These are phyloP conservation scores for Drosophila flavopinicola DNA, from an alignment of 2,888 invertebrate genomes.

Conservation along the genomic window DNA sequence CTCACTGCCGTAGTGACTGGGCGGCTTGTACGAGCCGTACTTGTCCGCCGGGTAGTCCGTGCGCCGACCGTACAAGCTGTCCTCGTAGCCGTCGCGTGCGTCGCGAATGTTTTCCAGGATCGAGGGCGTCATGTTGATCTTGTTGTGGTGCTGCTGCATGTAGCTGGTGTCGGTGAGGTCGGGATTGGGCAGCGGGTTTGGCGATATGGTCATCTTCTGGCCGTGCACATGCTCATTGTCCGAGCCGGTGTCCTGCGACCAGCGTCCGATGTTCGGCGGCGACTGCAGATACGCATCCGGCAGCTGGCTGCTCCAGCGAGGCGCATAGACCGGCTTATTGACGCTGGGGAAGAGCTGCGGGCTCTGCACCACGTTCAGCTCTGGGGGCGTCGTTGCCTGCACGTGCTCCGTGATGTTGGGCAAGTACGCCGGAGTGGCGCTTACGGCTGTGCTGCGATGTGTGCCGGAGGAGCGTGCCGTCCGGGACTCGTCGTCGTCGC, in stretches of 20 bases:
- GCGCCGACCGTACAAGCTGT: conserved; percentile 80
- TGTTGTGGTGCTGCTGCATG: conserved; percentile 85
- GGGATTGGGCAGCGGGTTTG: conserved; percentile 90
- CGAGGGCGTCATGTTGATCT: conserved; percentile 86
- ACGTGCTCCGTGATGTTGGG: conserved; percentile 87
- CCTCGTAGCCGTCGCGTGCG: conserved; percentile 84
- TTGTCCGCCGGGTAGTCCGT: conserved; percentile 83
- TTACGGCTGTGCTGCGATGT: conserved; percentile 84
- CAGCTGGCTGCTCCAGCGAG: conserved; percentile 89
- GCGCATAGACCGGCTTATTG: conserved; percentile 87
- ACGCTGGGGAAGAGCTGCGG: conserved; percentile 89
- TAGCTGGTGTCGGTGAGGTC: conserved; percentile 89
- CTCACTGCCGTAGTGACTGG: conserved; percentile 84
- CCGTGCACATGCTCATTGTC: conserved; percentile 88
- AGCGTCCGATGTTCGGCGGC: conserved; percentile 86
- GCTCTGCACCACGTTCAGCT: conserved; percentile 87
- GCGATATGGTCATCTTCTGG: conserved; percentile 87
- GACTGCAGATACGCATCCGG: conserved; percentile 87
- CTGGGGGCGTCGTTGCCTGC: conserved; percentile 87
- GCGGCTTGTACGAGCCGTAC: conserved; percentile 82
- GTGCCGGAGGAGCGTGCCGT: conserved; percentile 83
- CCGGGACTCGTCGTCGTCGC: conserved; percentile 92
- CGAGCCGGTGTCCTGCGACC: conserved; percentile 92
- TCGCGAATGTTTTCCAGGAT: conserved; percentile 87
- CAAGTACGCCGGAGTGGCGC: conserved; percentile 85